Evolutionary conservation across 2,797 vertebrate species (phyloP), one percentile per base, ranked within the genome.

Genomic region (Hipposideros larvatus): DNA sequence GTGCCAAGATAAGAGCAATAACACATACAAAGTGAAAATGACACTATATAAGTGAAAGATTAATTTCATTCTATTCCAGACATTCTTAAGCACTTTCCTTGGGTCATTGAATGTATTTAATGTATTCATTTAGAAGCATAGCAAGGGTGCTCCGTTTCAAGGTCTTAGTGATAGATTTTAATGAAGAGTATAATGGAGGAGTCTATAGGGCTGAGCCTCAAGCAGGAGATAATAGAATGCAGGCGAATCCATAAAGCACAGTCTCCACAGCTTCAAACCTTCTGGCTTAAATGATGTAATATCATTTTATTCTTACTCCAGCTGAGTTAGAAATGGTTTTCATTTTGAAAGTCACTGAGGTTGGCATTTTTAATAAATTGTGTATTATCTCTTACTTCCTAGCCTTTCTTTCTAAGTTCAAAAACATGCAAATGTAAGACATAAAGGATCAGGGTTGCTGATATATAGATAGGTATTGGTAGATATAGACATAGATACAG

Each of bases 41-140:
- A 66, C 31, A 37, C 70, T 68, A 0, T 18, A 0, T 75, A 94
- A 96, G 82, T 90, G 78, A 91, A 93, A 96, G 91, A 97, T 97
- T 90, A 79, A 97, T 96, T 96, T 95, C 77, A 41, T 59, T 95
- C 61, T 95, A 28, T 90, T 95, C 61, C 57, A 94, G 95, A 91
- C 75, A 91, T 91, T 97, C 97, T 94, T 94, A 87, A 96, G 82
- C 57, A 91, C 74, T 94, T 95, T 96, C 89, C 75, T 91, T 95
- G 97, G 95, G 95, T 96, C 96, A 96, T 31, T 94, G 96, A 96
- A 51, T 71, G 31, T 87, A 84, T 73, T 95, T 97, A 97, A 97
- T 95, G 31, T 85, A 91, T 93, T 97, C 96, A 97, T 97, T 91
- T 91, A 84, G 89, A 96, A 82, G 94, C 63, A 59, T 41, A 95